Evolutionary conservation across 1,140 invertebrate genomes (phyloP).

Genomic region (Callitettix versicolor): DNA sequence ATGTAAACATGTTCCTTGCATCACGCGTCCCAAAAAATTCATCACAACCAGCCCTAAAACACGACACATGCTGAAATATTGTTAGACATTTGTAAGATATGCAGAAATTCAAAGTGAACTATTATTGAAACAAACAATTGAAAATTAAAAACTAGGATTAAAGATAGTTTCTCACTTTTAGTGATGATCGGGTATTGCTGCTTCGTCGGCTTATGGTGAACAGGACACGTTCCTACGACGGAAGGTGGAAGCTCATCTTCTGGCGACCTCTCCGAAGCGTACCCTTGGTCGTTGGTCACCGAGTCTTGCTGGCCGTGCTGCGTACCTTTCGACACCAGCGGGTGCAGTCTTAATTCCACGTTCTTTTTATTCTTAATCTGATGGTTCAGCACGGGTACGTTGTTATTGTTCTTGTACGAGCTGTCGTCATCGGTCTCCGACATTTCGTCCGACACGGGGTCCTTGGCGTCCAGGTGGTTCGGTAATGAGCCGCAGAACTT

Average conservation of each 20-base stretch:
- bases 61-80: too few species aligned
- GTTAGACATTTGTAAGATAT: too few species aligned
- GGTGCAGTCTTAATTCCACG: constrained; percentile 18
- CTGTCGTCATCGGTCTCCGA: constrained; percentile 42
- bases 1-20: too few species aligned
- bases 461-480: constrained; percentile 56
- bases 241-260: constrained; percentile 61
- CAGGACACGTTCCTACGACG: constrained; percentile 36
- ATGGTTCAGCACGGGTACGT: constrained; percentile 35
- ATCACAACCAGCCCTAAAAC: too few species aligned
- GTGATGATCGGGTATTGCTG: constrained; percentile 49
- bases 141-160: too few species aligned
- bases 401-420: constrained; percentile 47
- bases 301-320: not conserved
- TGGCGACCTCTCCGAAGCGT: constrained; percentile 63
- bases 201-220: constrained; percentile 33
- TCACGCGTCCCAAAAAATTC: too few species aligned
- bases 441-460: constrained; percentile 34
- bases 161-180: constrained; percentile 49
- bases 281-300: constrained; percentile 48
- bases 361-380: constrained; percentile 9
- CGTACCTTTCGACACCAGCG: constrained; percentile 3
- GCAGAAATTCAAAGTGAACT: too few species aligned
- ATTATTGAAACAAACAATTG: too few species aligned
- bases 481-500: constrained; percentile 54